Percentiles rank a stretch among this genome's conserved stretches.
phyloP scores from a whole-genome alignment of 2,888 invertebrate species.

The Fabriciana adippe region DNA sequence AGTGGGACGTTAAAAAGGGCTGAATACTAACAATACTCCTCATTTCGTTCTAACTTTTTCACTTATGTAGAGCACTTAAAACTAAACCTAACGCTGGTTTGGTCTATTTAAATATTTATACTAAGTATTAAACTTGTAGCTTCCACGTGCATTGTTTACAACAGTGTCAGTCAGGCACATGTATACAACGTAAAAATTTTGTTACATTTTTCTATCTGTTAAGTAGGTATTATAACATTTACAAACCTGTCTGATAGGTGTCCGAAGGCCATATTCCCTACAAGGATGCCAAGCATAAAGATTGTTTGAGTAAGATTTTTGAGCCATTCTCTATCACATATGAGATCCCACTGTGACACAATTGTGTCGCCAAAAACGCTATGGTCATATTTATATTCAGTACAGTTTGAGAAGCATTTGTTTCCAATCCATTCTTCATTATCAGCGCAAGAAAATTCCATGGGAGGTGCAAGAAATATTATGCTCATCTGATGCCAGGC shows the following conservation, averaged over 20 bases:
- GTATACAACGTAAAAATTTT: not conserved
- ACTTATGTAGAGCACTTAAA: too few relatives aligned
- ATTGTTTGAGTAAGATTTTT: conserved; percentile 89
- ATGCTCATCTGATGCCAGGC: conserved; percentile 92
- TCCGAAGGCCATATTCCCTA: conserved; percentile 89
- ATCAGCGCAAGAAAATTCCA: conserved; percentile 77
- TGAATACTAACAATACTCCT: too few relatives aligned
- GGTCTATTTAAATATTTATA: too few relatives aligned
- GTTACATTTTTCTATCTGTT: not conserved
- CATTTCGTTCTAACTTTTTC: too few relatives aligned
- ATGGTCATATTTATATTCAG: conserved; percentile 83
- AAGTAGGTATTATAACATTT: not conserved
- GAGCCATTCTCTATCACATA: conserved; percentile 85
- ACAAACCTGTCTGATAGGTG: conserved; percentile 88
- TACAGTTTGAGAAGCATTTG: conserved; percentile 80
- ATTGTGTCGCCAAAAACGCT: conserved; percentile 87
- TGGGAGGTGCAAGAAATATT: conserved; percentile 88
- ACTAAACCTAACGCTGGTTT: too few relatives aligned
- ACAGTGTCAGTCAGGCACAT: not conserved
- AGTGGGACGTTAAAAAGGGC: too few relatives aligned
- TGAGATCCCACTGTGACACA: conserved; percentile 88
- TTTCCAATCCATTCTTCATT: conserved; percentile 66
- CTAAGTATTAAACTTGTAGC: too few relatives aligned
- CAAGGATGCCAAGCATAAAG: conserved; percentile 89
- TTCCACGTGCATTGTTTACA: too few relatives aligned